Evolutionary conservation across 92 coral and sea anemone species (phyloP).

Genomic region (Epizoanthus scotinus): DNA sequence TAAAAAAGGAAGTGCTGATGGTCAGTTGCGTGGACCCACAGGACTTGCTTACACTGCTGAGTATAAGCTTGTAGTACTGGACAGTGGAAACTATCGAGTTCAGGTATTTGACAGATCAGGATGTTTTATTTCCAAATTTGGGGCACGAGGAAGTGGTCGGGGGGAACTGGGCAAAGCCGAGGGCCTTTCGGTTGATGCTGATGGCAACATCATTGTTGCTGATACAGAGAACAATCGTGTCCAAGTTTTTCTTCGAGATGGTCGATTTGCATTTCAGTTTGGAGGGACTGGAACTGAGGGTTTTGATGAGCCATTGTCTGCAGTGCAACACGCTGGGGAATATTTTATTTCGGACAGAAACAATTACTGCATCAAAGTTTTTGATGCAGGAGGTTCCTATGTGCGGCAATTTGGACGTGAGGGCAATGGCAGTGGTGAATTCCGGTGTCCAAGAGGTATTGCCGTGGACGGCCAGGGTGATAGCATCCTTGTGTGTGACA

Average conservation of each 20-base stretch:
- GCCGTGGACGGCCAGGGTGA: slow-evolving; percentile 64
- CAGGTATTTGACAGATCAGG: slow-evolving; percentile 78
- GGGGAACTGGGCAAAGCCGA: slow-evolving; percentile 83
- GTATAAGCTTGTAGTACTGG: slow-evolving; percentile 72
- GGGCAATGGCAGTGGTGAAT: slow-evolving; percentile 74
- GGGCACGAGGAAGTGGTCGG: slow-evolving; percentile 59
- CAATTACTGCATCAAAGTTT: slow-evolving; percentile 79
- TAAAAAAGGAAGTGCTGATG: slow-evolving; percentile 70
- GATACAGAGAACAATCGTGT: slow-evolving; percentile 84
- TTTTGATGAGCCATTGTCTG: slow-evolving; percentile 73
- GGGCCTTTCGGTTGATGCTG: slow-evolving; percentile 66
- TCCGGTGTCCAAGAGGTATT: slow-evolving; percentile 82
- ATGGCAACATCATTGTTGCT: slow-evolving; percentile 70
- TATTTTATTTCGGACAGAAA: slow-evolving; percentile 76
- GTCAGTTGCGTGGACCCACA: slow-evolving; percentile 76
- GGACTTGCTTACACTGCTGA: slow-evolving; percentile 74
- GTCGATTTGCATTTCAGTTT: slow-evolving; percentile 70
- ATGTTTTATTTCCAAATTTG: slow-evolving; percentile 65
- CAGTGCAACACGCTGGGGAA: slow-evolving; percentile 68
- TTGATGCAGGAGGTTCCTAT: slow-evolving; percentile 72
- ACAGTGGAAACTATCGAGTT: slow-evolving; percentile 78
- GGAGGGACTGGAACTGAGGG: slow-evolving; percentile 83
- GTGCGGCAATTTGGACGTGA: slow-evolving; percentile 87
- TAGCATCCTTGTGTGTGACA: slow-evolving; percentile 74
- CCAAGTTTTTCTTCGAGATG: slow-evolving; percentile 77